Conservation (phyloP, 2,888 invertebrate genomes). For the Cryptocephalus primarius region DNA sequence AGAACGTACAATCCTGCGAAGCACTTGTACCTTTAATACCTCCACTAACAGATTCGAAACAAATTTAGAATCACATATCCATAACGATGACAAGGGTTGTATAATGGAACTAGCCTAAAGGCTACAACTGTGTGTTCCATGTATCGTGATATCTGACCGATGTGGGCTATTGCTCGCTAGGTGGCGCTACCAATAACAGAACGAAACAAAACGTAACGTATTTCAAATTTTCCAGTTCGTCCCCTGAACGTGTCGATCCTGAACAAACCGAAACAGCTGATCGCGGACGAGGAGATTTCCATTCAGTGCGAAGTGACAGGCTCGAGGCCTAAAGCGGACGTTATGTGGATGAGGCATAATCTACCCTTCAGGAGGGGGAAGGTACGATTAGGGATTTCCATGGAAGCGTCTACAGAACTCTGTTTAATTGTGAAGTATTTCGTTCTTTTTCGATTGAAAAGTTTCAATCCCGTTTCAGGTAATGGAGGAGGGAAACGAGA, state of each 20-base stretch:
- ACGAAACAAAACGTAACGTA: too few relatives aligned
- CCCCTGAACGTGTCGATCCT: conserved; percentile 68
- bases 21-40: too few relatives aligned
- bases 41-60: too few relatives aligned
- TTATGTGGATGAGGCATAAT: conserved; percentile 78
- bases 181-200: too few relatives aligned
- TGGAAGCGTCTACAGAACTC: background rate
- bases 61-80: too few relatives aligned
- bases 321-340: conserved; percentile 74
- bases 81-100: too few relatives aligned
- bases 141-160: too few relatives aligned
- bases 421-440: background rate
- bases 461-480: conserved; percentile 37
- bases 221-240: conserved; percentile 48
- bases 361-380: conserved; percentile 63
- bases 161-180: too few relatives aligned
- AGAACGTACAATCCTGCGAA: too few relatives aligned
- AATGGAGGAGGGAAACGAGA: conserved; percentile 54
- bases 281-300: conserved; percentile 68
- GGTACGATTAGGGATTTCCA: conserved; percentile 38
- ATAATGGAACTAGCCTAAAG: too few relatives aligned
- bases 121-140: too few relatives aligned
- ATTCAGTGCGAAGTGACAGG: conserved; percentile 74
- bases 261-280: conserved; percentile 64
- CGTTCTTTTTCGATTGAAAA: background rate